Evolutionary conservation across 2,888 invertebrate genomes (phyloP).

Genomic region (Junonia oenone): DNA sequence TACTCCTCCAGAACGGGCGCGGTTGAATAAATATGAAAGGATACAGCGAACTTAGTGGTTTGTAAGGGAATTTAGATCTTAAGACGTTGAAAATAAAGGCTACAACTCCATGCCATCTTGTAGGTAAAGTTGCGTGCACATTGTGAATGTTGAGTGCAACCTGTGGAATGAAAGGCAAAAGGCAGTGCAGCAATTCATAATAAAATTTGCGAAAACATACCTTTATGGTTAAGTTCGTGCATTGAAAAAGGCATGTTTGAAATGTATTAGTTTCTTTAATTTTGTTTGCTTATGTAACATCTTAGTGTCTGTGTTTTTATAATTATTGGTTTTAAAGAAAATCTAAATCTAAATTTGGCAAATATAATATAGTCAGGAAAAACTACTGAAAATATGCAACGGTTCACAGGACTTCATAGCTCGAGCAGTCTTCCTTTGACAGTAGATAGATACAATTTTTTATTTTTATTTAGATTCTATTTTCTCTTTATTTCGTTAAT

Average conservation of each 20-base stretch:
- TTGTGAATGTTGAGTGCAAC: slow-evolving; percentile 6
- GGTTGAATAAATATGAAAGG: slow-evolving; percentile 48
- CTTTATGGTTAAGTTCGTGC: background rate
- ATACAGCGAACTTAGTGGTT: background rate
- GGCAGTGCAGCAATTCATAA: slow-evolving; percentile 2
- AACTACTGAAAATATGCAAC: too few species aligned
- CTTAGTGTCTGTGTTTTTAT: too few species aligned
- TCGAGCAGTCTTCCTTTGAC: too few species aligned
- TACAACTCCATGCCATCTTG: background rate
- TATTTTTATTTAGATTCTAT: too few species aligned
- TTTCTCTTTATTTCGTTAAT: too few species aligned
- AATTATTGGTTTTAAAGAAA: too few species aligned
- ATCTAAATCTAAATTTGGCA: too few species aligned
- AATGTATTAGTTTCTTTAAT: background rate
- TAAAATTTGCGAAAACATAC: slow-evolving; percentile 1
- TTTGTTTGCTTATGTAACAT: background rate
- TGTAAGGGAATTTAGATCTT: background rate
- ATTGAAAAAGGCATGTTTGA: background rate
- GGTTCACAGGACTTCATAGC: too few species aligned
- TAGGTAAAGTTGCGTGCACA: slow-evolving; percentile 1
- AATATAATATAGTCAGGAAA: too few species aligned
- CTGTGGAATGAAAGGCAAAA: slow-evolving; percentile 9
- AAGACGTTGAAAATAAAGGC: background rate
- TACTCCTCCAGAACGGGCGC: slow-evolving; percentile 42
- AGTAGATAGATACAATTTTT: too few species aligned